Percentiles rank a stretch among this genome's conserved stretches.
These are phyloP conservation scores for Ctenochaetus hawaiiensis DNA, from an alignment of 2,797 vertebrate genomes.

Conservation along the genomic window DNA sequence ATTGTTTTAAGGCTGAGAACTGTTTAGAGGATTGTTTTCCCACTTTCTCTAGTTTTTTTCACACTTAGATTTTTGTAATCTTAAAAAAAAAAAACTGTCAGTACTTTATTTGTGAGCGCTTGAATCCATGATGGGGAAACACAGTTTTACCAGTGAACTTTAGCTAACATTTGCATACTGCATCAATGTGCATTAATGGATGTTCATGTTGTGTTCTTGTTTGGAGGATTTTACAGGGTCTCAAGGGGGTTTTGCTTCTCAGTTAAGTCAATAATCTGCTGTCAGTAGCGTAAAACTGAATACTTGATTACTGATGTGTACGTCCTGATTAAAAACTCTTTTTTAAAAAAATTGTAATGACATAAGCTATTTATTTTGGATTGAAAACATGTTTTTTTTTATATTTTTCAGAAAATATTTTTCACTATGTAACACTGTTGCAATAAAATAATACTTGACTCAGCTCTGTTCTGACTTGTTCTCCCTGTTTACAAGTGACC, in stretches of 20 bases:
- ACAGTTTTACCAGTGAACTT: too few relatives aligned
- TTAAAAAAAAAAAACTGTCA: neutral
- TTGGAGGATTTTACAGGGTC: neutral
- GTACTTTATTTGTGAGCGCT: too few relatives aligned
- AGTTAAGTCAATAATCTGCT: slow-evolving; percentile 12
- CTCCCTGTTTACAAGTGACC: neutral
- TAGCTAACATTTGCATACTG: too few relatives aligned
- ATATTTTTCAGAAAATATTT: neutral
- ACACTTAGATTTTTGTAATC: too few relatives aligned
- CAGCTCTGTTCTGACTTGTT: neutral
- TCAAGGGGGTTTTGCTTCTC: neutral
- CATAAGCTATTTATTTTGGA: slow-evolving; percentile 67
- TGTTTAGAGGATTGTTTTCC: neutral
- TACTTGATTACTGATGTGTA: slow-evolving; percentile 54
- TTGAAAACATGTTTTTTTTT: slow-evolving; percentile 7
- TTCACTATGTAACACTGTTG: neutral
- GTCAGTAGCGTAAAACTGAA: slow-evolving; percentile 32
- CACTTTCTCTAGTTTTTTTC: neutral
- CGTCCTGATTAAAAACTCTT: neutral
- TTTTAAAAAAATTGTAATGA: slow-evolving; percentile 15
- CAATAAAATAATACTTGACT: slow-evolving; percentile 40
- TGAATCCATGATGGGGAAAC: too few relatives aligned
- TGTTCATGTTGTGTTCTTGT: neutral
- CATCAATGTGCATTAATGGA: neutral
- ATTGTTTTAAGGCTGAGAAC: neutral